Percentiles rank a stretch among this genome's conserved stretches.
Conservation (phyloP, 2,797 vertebrate genomes). For the Dermochelys coriacea region DNA sequence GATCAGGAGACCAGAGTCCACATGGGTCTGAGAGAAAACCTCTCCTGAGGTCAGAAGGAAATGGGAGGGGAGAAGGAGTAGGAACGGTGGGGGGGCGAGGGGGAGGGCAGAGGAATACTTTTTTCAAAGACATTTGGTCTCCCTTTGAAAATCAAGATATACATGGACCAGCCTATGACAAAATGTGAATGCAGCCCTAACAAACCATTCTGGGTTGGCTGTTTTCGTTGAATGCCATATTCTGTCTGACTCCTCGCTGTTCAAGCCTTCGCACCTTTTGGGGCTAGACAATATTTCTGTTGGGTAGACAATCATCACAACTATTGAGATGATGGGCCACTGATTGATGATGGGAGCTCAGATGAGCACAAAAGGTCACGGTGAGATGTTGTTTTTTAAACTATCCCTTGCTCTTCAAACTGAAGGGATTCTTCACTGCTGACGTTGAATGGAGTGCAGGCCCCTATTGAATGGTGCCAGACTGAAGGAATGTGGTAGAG, state of each 20-base stretch:
- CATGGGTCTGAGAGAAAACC: background rate
- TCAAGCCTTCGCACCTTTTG: conserved; percentile 61
- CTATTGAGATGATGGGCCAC: conserved; percentile 52
- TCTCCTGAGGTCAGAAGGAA: background rate
- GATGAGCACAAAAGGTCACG: conserved; percentile 67
- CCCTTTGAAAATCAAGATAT: background rate
- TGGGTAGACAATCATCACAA: conserved; percentile 63
- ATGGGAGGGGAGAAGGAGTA: background rate
- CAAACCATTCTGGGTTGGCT: background rate
- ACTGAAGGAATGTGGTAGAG: background rate
- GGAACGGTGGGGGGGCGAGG: no score
- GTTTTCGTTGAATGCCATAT: conserved; percentile 41
- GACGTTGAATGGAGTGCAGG: background rate
- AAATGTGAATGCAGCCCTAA: conserved; percentile 10
- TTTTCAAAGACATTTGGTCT: background rate
- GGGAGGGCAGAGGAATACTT: background rate
- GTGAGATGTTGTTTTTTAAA: conserved; percentile 46
- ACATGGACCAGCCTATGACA: background rate
- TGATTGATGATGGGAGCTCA: conserved; percentile 65
- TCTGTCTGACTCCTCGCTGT: conserved; percentile 51
- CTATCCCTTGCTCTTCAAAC: background rate
- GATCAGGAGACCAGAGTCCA: background rate
- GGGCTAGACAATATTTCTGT: conserved; percentile 32
- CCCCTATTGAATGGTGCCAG: background rate
- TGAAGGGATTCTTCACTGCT: background rate